These are phyloP conservation scores for Pantherophis vulpinus DNA, from an alignment of 2,797 vertebrate genomes.

Conservation along the genomic window DNA sequence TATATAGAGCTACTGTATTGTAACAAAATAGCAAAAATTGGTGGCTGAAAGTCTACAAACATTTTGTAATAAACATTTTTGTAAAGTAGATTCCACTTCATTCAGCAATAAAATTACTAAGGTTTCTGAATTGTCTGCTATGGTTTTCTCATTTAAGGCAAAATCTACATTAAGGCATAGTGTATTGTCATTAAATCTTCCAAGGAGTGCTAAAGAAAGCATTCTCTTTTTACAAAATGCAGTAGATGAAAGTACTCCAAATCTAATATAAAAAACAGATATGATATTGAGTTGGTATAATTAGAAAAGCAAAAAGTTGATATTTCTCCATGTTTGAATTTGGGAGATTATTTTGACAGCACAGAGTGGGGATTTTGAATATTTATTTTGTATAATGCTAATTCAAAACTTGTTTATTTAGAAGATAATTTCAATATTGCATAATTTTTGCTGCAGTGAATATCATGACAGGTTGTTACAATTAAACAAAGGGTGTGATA, in stretches of 20 bases:
- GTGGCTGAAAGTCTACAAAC: not conserved
- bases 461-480: not conserved
- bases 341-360: not conserved
- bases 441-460: not conserved
- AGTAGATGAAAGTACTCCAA: not conserved
- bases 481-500: not conserved
- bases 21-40: not conserved
- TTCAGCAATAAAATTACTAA: not conserved
- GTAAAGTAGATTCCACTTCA: not conserved
- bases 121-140: not conserved
- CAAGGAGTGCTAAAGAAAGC: not conserved
- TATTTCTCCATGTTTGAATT: not conserved
- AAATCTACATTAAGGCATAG: not conserved
- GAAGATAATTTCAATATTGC: not conserved
- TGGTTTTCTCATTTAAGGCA: not conserved
- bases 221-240: not conserved
- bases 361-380: not conserved
- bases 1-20: not conserved
- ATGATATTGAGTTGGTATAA: not conserved
- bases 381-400: not conserved
- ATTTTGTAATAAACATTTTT: not conserved
- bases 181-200: not conserved
- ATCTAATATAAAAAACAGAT: not conserved
- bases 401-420: not conserved
- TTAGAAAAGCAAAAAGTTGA: not conserved